Evolutionary conservation across 37 sponge, comb jelly and placozoan species (phyloP).

Genomic region (Diacarnus erythraeanus): DNA sequence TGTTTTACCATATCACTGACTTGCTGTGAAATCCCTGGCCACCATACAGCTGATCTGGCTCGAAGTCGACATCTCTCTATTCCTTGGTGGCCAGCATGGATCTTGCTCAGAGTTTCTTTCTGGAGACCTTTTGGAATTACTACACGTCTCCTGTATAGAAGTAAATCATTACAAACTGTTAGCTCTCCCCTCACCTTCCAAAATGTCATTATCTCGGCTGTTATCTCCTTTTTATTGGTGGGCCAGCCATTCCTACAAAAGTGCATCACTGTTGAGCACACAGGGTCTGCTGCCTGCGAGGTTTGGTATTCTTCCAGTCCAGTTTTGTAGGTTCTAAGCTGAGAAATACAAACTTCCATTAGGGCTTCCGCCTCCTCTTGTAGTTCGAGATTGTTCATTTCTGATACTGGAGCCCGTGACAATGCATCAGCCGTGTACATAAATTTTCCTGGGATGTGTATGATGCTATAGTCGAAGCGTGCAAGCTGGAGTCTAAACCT

Average conservation of each 20-base stretch:
- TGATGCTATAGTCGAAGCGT: conserved; percentile 6
- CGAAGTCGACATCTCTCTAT: conserved; percentile 16
- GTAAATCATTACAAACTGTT: neutral
- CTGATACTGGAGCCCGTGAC: conserved; percentile 25
- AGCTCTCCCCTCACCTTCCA: conserved; percentile 20
- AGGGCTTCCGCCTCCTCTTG: conserved; percentile 8
- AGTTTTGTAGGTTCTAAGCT: neutral
- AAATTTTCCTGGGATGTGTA: conserved; percentile 40
- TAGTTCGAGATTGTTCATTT: neutral
- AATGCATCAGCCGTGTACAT: conserved; percentile 41
- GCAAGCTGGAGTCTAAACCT: conserved; percentile 23
- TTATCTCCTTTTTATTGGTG: neutral
- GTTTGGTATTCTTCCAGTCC: neutral
- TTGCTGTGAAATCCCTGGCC: conserved; percentile 32
- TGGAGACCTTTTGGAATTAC: conserved; percentile 35
- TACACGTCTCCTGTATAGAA: conserved; percentile 2
- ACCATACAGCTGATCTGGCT: conserved; percentile 42
- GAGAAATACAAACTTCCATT: neutral
- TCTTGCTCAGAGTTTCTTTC: conserved; percentile 18
- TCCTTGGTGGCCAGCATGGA: conserved; percentile 49
- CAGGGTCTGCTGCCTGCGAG: neutral
- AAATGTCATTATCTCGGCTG: conserved; percentile 3
- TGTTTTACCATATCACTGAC: conserved; percentile 6
- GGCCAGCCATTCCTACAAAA: conserved; percentile 32
- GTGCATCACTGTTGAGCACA: neutral